These are phyloP conservation scores for Phenganax marumi DNA, from an alignment of 92 coral and sea anemone species.

Conservation along the genomic window DNA sequence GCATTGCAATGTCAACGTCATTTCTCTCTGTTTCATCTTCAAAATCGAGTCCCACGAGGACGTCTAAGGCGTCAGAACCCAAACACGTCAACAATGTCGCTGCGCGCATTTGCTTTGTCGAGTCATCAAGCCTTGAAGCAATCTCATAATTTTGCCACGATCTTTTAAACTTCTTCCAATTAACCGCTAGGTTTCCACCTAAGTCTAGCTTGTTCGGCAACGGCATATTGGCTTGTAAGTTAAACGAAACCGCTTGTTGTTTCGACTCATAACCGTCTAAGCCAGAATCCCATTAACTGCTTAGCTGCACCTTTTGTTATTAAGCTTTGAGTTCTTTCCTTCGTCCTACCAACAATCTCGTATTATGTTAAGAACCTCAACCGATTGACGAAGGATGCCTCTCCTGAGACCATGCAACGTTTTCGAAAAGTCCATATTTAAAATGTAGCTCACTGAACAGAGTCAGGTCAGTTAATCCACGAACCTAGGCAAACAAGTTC, in stretches of 20 bases:
- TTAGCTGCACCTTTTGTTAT: not conserved
- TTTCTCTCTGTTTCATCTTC: slow-evolving; percentile 11
- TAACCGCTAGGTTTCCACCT: slow-evolving; percentile 21
- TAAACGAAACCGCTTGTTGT: not conserved
- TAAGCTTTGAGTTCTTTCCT: too few relatives aligned
- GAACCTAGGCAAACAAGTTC: too few relatives aligned
- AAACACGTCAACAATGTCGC: slow-evolving; percentile 51
- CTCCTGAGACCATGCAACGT: slow-evolving; percentile 51
- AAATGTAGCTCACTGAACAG: too few relatives aligned
- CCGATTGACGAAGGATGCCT: not conserved
- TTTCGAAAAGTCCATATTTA: too few relatives aligned
- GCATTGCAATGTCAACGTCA: slow-evolving; percentile 15
- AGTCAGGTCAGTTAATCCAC: too few relatives aligned
- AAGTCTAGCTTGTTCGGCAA: slow-evolving; percentile 34
- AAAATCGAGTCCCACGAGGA: slow-evolving; percentile 28
- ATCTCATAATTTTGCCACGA: slow-evolving; percentile 56
- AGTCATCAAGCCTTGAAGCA: slow-evolving; percentile 33
- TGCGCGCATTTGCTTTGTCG: slow-evolving; percentile 40
- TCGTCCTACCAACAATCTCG: not conserved
- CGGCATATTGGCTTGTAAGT: slow-evolving; percentile 23
- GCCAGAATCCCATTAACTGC: not conserved
- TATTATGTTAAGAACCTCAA: not conserved
- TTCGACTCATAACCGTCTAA: not conserved
- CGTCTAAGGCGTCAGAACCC: slow-evolving; percentile 11
- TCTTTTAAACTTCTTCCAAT: slow-evolving; percentile 40